These are phyloP conservation scores for Dasyornis broadbenti DNA, from an alignment of 2,113 vertebrate species.

Conservation along the genomic window DNA sequence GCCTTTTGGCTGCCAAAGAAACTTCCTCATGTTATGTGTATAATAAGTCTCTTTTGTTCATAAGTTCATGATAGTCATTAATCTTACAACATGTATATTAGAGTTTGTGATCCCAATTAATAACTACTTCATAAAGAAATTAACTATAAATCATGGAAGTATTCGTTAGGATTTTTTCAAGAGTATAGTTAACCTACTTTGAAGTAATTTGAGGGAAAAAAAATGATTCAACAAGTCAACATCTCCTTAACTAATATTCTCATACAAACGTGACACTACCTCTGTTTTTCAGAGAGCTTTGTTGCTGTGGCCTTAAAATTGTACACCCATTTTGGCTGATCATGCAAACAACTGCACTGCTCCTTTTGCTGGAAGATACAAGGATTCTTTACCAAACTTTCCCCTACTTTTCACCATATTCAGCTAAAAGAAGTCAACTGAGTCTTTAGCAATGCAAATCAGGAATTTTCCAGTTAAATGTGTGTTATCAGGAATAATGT, in stretches of 20 bases:
- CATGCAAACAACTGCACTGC: background rate
- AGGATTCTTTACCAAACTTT: background rate
- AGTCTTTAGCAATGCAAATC: background rate
- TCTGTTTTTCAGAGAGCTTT: background rate
- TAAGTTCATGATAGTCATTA: background rate
- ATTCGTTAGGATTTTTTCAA: background rate
- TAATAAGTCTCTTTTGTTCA: background rate
- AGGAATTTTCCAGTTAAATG: background rate
- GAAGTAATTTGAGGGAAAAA: background rate
- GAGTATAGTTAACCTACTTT: background rate
- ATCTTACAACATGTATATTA: background rate
- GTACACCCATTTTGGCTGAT: background rate
- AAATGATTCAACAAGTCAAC: background rate
- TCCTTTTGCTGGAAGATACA: background rate
- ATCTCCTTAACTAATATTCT: background rate
- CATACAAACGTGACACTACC: background rate
- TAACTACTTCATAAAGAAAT: background rate
- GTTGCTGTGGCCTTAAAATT: background rate
- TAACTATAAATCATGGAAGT: background rate
- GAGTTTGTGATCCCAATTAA: background rate
- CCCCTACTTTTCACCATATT: background rate
- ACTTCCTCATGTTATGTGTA: background rate
- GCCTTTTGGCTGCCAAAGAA: background rate
- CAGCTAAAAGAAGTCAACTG: background rate
- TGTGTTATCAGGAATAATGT: background rate